Percentiles rank a stretch among this genome's conserved stretches.
phyloP scores from a whole-genome alignment of 1,140 invertebrate genomes.

The Stegodyphus mimosarum region DNA sequence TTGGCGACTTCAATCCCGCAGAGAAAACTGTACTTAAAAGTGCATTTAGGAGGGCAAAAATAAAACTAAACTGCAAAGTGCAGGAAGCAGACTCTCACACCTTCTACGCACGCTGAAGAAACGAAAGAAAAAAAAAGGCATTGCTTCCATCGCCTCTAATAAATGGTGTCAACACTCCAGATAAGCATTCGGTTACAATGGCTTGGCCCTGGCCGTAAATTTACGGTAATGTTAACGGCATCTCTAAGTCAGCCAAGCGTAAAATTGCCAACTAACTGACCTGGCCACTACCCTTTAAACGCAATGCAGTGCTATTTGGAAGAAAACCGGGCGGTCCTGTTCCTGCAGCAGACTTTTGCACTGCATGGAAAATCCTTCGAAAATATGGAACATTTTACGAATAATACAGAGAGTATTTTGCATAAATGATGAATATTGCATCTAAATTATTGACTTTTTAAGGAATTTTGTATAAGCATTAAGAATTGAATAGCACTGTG shows the following conservation, averaged over 20 bases:
- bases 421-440: too few species aligned
- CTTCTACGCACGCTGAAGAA: neutral
- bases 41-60: conserved; percentile 23
- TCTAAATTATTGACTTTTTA: too few species aligned
- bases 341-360: too few species aligned
- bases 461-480: too few species aligned
- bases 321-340: neutral
- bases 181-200: conserved; percentile 33
- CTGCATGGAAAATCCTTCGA: too few species aligned
- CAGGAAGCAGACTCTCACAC: conserved; percentile 25
- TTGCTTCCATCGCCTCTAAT: conserved; percentile 14
- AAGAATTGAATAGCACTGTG: too few species aligned
- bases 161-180: conserved; percentile 44
- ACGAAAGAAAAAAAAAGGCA: neutral
- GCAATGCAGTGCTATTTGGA: neutral
- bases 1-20: neutral
- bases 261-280: conserved; percentile 41
- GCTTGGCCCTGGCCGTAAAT: conserved; percentile 30
- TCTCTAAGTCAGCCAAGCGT: conserved; percentile 20
- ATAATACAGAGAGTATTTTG: too few species aligned
- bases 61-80: conserved; percentile 28
- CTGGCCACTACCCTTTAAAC: neutral
- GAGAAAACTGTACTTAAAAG: conserved; percentile 52
- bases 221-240: conserved; percentile 55
- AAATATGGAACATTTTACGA: too few species aligned